Evolutionary conservation across 2,888 invertebrate genomes (phyloP).

Genomic region (Ochropacha duplaris): DNA sequence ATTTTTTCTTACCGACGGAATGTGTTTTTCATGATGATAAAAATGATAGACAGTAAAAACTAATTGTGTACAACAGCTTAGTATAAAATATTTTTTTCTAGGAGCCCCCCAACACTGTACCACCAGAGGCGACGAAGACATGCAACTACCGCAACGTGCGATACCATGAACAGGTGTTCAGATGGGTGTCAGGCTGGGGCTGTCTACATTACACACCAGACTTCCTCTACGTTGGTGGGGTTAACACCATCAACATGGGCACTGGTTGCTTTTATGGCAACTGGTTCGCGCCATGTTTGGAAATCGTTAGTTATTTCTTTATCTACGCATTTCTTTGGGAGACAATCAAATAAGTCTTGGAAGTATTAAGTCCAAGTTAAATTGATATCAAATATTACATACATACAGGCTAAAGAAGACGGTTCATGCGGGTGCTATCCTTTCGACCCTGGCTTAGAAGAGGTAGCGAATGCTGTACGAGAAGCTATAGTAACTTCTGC

Average conservation of each 20-base stretch:
- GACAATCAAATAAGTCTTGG: too few relatives aligned
- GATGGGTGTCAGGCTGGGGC: constrained; percentile 73
- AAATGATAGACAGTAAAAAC: too few relatives aligned
- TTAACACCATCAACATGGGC: constrained; percentile 58
- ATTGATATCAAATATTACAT: neutral
- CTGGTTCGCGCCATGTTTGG: constrained; percentile 67
- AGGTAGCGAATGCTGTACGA: constrained; percentile 54
- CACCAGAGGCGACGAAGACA: constrained; percentile 46
- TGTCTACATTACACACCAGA: constrained; percentile 69
- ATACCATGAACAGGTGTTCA: constrained; percentile 71
- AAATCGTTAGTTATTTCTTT: constrained; percentile 56
- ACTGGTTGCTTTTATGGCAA: constrained; percentile 63
- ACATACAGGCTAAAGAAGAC: constrained; percentile 59
- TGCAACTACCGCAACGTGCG: constrained; percentile 68
- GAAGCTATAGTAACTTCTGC: constrained; percentile 60
- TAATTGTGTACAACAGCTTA: too few relatives aligned
- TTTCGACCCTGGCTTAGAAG: constrained; percentile 67
- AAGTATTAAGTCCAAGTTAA: too few relatives aligned
- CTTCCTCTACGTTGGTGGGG: constrained; percentile 60
- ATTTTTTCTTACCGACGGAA: too few relatives aligned
- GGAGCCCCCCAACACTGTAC: constrained; percentile 58
- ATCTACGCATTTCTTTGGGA: neutral
- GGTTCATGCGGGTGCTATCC: constrained; percentile 75
- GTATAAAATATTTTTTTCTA: constrained; percentile 25
- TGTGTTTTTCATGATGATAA: too few relatives aligned